phyloP scores from a whole-genome alignment of 2,888 invertebrate genomes.

The Tetheella fluctuosa region DNA sequence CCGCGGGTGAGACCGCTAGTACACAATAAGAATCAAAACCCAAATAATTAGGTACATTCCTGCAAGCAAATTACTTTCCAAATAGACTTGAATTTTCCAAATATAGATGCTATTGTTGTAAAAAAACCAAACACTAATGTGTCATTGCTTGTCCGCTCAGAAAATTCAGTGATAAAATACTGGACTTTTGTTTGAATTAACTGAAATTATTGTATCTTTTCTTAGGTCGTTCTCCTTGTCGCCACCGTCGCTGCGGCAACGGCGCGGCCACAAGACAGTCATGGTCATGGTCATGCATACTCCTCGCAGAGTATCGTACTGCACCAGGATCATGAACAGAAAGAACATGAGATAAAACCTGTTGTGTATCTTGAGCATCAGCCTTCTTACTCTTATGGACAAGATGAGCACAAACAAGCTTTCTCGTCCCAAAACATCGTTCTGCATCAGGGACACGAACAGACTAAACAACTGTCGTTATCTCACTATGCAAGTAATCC shows the following conservation, averaged over 20 bases:
- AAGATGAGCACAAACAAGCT: conserved; percentile 13
- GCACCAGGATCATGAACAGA: conserved; percentile 40
- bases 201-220: not conserved
- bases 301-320: conserved; percentile 53
- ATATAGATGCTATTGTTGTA: no score
- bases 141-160: no score
- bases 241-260: not conserved
- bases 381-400: conserved; percentile 17
- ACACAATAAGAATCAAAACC: no score
- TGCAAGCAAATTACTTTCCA: no score
- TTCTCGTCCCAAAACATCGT: conserved; percentile 11
- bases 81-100: no score
- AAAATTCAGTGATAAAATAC: no score
- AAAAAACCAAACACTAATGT: no score
- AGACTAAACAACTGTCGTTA: conserved; percentile 16
- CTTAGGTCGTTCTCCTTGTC: not conserved
- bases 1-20: no score
- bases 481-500: conserved; percentile 20
- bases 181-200: not conserved
- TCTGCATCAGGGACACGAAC: conserved; percentile 23
- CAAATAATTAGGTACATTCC: no score
- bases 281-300: conserved; percentile 51
- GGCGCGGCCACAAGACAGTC: conserved; percentile 21
- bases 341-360: conserved; percentile 23
- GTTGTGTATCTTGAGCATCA: conserved; percentile 15